A percentile compares a stretch with the other conserved stretches of the same genome.
phyloP scores from a whole-genome alignment of 2,797 vertebrate species.

The Trichosurus vulpecula region DNA sequence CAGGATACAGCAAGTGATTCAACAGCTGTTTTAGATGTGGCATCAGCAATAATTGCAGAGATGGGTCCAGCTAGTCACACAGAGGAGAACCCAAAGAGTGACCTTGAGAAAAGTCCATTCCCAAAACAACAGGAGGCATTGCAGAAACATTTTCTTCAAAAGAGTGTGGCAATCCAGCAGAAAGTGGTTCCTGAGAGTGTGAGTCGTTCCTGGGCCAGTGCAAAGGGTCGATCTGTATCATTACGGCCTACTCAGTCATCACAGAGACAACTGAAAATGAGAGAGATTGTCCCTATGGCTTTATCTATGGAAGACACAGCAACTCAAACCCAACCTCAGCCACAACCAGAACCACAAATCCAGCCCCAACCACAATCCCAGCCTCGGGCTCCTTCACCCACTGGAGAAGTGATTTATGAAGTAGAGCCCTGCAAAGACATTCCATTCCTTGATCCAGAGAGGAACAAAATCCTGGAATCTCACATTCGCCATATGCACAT shows the following conservation, averaged over 20 bases:
- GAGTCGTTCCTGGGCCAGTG: background rate
- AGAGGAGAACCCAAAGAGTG: constrained; percentile 33
- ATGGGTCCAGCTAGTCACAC: constrained; percentile 33
- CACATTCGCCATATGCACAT: background rate
- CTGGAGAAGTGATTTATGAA: background rate
- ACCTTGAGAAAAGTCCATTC: background rate
- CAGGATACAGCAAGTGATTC: background rate
- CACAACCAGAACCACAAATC: background rate
- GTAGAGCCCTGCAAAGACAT: background rate
- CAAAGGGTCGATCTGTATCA: background rate
- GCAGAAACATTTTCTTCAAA: background rate
- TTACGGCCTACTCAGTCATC: background rate
- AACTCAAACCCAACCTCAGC: background rate
- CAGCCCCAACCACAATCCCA: background rate
- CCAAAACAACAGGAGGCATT: background rate
- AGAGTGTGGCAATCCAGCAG: background rate
- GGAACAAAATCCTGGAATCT: background rate
- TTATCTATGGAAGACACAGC: background rate
- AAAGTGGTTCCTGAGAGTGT: background rate
- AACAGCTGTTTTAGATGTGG: background rate
- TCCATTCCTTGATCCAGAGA: background rate
- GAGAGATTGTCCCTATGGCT: background rate
- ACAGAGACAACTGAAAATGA: background rate
- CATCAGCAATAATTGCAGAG: background rate
- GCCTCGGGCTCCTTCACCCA: background rate